Evolutionary conservation across 1,140 invertebrate genomes (phyloP).

Genomic region (Megathymus violae): DNA sequence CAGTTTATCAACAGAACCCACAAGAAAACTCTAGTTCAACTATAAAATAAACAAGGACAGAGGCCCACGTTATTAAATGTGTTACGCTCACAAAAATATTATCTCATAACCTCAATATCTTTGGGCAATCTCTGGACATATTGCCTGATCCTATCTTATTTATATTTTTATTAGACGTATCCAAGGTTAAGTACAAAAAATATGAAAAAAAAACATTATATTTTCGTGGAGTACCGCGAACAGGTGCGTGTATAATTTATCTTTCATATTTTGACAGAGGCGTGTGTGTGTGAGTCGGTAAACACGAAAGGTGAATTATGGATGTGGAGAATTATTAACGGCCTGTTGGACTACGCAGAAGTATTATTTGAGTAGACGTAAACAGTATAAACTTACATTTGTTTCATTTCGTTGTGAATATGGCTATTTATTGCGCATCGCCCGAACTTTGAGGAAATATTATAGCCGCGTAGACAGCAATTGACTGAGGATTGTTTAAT

Average conservation of each 20-base stretch:
- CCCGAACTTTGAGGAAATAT: not conserved
- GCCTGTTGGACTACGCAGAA: constrained; percentile 22
- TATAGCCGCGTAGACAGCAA: not conserved
- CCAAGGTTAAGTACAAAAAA: constrained; percentile 25
- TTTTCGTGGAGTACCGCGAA: constrained; percentile 5
- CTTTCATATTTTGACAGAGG: constrained; percentile 29
- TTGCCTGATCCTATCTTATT: constrained; percentile 23
- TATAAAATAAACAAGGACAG: constrained; percentile 10
- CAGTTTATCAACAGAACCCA: not conserved
- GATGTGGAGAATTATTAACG: constrained; percentile 28
- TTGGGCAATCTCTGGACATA: constrained; percentile 26
- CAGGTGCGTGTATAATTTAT: constrained; percentile 33
- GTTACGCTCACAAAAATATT: constrained; percentile 20
- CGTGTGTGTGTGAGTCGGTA: constrained; percentile 23
- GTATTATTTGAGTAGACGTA: constrained; percentile 26
- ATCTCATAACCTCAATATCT: constrained; percentile 20
- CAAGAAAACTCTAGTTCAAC: not conserved
- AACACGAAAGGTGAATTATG: constrained; percentile 32
- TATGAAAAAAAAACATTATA: constrained; percentile 6
- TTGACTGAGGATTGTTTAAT: no score
- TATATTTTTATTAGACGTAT: constrained; percentile 11
- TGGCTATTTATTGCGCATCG: not conserved
- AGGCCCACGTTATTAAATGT: constrained; percentile 16
- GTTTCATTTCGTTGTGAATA: not conserved
- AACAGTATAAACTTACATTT: not conserved